A percentile compares a stretch with the other conserved stretches of the same genome.
phyloP scores from a whole-genome alignment of 2,888 invertebrate genomes.

The Carabus problematicus region DNA sequence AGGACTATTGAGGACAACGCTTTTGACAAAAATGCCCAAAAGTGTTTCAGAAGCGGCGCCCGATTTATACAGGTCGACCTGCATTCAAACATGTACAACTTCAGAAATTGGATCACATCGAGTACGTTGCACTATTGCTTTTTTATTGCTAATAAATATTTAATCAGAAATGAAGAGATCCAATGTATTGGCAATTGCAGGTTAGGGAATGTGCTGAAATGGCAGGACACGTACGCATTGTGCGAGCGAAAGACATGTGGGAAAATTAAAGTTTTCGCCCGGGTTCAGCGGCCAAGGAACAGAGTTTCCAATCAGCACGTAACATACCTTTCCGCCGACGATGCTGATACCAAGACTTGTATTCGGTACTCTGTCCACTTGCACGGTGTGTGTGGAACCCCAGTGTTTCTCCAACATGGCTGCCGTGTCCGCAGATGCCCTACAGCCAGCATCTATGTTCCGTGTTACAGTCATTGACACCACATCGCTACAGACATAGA shows the following conservation, averaged over 20 bases:
- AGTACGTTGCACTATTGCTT: no score
- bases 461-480: slow-evolving; percentile 47
- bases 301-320: slow-evolving; percentile 21
- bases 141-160: no score
- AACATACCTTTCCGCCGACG: slow-evolving; percentile 87
- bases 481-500: slow-evolving; percentile 36
- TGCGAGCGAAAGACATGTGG: no score
- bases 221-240: no score
- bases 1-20: slow-evolving; percentile 92
- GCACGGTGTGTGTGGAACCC: slow-evolving; percentile 82
- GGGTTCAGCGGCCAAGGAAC: neutral
- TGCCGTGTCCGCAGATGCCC: slow-evolving; percentile 51
- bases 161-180: no score
- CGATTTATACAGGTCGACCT: slow-evolving; percentile 79
- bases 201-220: no score
- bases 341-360: slow-evolving; percentile 95
- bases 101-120: no score
- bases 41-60: slow-evolving; percentile 71
- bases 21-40: slow-evolving; percentile 97
- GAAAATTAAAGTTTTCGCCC: no score
- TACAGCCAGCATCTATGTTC: slow-evolving; percentile 43
- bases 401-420: slow-evolving; percentile 74
- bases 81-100: slow-evolving; percentile 45
- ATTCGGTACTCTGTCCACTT: slow-evolving; percentile 74
- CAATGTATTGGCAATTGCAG: no score